A percentile compares a stretch with the other conserved stretches of the same genome.
These are phyloP conservation scores for Sceloporus tristichus DNA, from an alignment of 2,113 vertebrate species.

Conservation along the genomic window DNA sequence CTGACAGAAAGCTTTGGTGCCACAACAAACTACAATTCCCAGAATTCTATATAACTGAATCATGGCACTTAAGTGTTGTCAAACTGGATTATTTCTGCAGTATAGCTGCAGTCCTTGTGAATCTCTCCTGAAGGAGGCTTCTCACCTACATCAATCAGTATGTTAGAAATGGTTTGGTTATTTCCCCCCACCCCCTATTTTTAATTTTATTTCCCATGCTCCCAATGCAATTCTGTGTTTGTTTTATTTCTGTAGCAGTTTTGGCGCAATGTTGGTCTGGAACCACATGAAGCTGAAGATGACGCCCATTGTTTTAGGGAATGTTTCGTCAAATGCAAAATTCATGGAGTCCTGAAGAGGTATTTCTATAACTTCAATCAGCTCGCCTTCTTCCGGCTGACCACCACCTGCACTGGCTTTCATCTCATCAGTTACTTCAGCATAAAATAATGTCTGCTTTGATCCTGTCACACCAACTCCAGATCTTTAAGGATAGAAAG, in stretches of 20 bases:
- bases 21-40: no score
- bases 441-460: slow-evolving; percentile 91
- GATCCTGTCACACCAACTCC: slow-evolving; percentile 88
- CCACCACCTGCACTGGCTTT: slow-evolving; percentile 84
- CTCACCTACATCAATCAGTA: slow-evolving; percentile 48
- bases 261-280: slow-evolving; percentile 87
- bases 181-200: background rate
- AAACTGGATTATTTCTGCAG: no score
- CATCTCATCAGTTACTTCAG: slow-evolving; percentile 89
- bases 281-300: slow-evolving; percentile 93
- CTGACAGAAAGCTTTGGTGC: no score
- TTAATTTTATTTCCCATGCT: background rate
- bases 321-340: slow-evolving; percentile 87
- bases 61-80: no score
- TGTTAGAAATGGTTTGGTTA: background rate
- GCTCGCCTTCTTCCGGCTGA: slow-evolving; percentile 85
- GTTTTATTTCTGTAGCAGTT: slow-evolving; percentile 58
- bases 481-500: slow-evolving; percentile 54
- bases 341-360: slow-evolving; percentile 89
- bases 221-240: rapidly evolving
- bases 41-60: no score
- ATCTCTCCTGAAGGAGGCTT: slow-evolving; percentile 38
- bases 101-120: background rate
- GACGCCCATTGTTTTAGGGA: slow-evolving; percentile 89
- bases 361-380: slow-evolving; percentile 90